Evolutionary conservation across 2,113 vertebrate species (phyloP).

Genomic region (Xenopus laevis): DNA sequence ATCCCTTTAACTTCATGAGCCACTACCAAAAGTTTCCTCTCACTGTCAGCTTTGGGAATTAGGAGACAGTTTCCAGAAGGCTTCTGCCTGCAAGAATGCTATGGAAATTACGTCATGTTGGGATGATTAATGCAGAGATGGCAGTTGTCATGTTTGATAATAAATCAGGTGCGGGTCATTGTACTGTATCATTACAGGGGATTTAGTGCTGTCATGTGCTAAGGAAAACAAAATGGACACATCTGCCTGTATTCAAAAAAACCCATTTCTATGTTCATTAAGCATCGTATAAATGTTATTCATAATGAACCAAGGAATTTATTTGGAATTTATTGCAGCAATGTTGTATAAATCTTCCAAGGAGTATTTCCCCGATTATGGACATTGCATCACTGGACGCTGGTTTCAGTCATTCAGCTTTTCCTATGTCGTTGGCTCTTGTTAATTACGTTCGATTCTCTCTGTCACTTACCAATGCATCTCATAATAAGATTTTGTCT

Average conservation of each 20-base stretch:
- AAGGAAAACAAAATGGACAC: neutral
- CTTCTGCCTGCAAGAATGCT: constrained; percentile 19
- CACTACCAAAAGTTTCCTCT: constrained; percentile 14
- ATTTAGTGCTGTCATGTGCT: constrained; percentile 24
- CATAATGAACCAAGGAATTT: neutral
- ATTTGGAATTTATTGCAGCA: neutral
- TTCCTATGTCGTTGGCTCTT: too few species aligned
- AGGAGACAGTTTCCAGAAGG: constrained; percentile 15
- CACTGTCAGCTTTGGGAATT: constrained; percentile 11
- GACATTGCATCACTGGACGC: too few species aligned
- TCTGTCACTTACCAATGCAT: too few species aligned
- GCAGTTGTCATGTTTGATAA: neutral
- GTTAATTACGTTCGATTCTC: too few species aligned
- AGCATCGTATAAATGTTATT: neutral
- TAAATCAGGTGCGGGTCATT: constrained; percentile 31
- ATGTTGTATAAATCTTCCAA: neutral
- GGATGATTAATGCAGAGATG: constrained; percentile 13
- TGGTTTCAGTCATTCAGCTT: too few species aligned
- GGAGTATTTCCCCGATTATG: neutral
- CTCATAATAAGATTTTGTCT: too few species aligned
- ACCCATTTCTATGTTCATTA: constrained; percentile 7
- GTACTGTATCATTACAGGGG: neutral
- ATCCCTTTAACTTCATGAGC: neutral
- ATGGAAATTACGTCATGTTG: constrained; percentile 8
- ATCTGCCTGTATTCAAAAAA: constrained; percentile 34